These are phyloP conservation scores for Chlamydotis undulata DNA, from an alignment of 2,113 vertebrate species.

Conservation along the genomic window DNA sequence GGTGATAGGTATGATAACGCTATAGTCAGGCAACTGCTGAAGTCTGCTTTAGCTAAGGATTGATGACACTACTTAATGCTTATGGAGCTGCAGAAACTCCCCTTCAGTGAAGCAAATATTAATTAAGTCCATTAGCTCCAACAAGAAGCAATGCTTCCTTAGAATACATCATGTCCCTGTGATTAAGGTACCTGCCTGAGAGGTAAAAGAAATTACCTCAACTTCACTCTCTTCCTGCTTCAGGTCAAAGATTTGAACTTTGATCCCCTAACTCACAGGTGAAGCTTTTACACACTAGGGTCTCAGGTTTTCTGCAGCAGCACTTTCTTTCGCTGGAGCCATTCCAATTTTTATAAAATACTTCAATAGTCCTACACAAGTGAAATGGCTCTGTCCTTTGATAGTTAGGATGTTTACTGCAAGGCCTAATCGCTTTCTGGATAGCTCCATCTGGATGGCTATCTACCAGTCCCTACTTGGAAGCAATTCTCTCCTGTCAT, in stretches of 20 bases:
- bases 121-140: slow-evolving; percentile 16
- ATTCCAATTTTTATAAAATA: background rate
- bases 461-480: background rate
- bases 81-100: background rate
- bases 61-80: background rate
- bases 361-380: background rate
- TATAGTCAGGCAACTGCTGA: background rate
- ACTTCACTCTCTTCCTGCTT: background rate
- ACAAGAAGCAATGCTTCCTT: background rate
- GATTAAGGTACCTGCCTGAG: slow-evolving; percentile 2
- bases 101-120: slow-evolving; percentile 15
- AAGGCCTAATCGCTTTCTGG: background rate
- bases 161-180: background rate
- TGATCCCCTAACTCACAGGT: background rate
- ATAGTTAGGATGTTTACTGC: background rate
- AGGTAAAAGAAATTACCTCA: background rate
- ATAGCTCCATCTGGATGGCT: background rate
- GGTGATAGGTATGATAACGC: background rate
- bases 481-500: background rate
- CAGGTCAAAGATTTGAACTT: background rate
- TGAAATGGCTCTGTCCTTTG: background rate
- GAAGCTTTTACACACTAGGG: background rate
- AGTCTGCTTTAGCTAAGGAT: background rate
- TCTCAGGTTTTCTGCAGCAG: background rate
- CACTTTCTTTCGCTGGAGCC: background rate